Percentiles rank a stretch among this genome's conserved stretches.
phyloP scores from a whole-genome alignment of 1,140 invertebrate genomes.

The Magallana angulata region DNA sequence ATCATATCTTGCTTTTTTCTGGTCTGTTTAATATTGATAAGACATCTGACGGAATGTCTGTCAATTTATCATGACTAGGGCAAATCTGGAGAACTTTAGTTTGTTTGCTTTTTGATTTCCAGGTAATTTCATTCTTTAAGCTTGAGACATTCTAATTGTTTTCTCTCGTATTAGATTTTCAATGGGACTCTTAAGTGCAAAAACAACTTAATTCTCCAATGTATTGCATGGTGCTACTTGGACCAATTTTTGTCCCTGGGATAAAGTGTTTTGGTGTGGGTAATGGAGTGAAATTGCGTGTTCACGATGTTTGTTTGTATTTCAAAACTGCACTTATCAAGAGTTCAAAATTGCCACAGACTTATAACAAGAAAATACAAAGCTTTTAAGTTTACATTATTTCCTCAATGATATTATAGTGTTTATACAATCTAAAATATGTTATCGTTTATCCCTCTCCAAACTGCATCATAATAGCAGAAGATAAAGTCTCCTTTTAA shows the following conservation, averaged over 20 bases:
- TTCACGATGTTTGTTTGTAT: conserved; percentile 15
- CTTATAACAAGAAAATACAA: too few species aligned
- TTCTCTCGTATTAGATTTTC: background rate
- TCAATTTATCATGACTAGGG: conserved; percentile 5
- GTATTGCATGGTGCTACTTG: background rate
- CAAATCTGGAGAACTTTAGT: background rate
- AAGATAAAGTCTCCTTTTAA: too few species aligned
- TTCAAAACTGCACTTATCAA: background rate
- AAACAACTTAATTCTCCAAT: background rate
- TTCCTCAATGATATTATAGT: too few species aligned
- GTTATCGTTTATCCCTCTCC: too few species aligned
- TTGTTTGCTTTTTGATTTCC: conserved; percentile 15
- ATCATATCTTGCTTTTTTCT: background rate
- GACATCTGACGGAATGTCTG: background rate
- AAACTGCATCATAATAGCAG: too few species aligned
- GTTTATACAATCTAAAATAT: too few species aligned
- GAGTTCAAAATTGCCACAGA: background rate
- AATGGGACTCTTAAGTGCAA: background rate
- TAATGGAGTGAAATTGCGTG: conserved; percentile 10
- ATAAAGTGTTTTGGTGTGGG: background rate
- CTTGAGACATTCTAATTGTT: background rate
- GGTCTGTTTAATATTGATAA: too few species aligned
- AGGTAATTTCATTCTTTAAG: background rate
- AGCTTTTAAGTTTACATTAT: too few species aligned
- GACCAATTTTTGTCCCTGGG: background rate